phyloP scores from a whole-genome alignment of 2,113 vertebrate genomes.

The Tichodroma muraria region DNA sequence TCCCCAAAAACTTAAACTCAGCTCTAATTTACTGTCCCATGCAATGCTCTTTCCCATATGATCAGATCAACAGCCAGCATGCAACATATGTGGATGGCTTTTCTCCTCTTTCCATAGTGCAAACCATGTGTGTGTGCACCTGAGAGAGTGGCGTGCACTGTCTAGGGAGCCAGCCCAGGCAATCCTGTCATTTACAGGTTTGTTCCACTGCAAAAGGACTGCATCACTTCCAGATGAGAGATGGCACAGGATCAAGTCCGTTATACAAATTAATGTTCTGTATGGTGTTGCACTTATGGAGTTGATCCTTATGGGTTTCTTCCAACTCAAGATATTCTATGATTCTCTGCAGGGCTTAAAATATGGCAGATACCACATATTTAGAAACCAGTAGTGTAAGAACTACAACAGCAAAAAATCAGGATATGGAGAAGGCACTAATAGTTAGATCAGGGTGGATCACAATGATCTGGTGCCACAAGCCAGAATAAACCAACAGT shows the following conservation, averaged over 20 bases:
- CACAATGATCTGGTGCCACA: neutral
- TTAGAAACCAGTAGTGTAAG: neutral
- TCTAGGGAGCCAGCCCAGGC: neutral
- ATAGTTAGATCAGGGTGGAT: neutral
- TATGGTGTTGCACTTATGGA: neutral
- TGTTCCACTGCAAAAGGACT: neutral
- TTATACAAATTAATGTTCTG: neutral
- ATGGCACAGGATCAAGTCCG: neutral
- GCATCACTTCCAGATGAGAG: neutral
- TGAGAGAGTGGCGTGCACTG: fast-evolving
- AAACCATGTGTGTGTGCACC: neutral
- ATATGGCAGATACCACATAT: neutral
- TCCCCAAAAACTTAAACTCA: neutral
- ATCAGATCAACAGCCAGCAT: neutral
- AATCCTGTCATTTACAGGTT: neutral
- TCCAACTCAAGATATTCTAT: neutral
- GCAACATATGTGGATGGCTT: neutral
- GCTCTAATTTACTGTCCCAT: neutral
- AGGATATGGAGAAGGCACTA: neutral
- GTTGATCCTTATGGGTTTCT: neutral
- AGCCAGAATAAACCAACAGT: neutral
- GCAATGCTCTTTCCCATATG: neutral
- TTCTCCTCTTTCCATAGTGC: neutral
- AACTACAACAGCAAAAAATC: neutral
- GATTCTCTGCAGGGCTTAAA: neutral